phyloP scores from a whole-genome alignment of 2,888 invertebrate species.

The Ormyrus thymus region DNA sequence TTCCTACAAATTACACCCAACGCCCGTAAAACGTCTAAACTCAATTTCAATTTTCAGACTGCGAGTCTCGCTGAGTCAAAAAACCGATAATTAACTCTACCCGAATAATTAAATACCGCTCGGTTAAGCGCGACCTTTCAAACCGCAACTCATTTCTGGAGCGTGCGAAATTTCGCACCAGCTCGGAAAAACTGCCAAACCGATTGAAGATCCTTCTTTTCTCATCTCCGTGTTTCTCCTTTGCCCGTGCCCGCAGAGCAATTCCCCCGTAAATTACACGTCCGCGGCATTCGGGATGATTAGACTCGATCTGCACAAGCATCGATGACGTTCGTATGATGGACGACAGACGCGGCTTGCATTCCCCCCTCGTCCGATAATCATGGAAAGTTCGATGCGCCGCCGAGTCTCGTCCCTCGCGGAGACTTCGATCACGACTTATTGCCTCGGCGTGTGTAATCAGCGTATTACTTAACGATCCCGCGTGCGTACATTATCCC shows the following conservation, averaged over 20 bases:
- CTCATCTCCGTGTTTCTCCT: background rate
- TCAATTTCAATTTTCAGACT: no score
- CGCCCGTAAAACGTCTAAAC: no score
- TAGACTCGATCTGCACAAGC: background rate
- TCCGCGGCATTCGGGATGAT: background rate
- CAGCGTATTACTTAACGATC: slow-evolving; percentile 51
- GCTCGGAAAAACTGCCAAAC: background rate
- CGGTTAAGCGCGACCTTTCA: no score
- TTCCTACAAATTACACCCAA: no score
- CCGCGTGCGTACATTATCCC: slow-evolving; percentile 18
- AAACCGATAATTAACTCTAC: no score
- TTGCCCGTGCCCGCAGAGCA: background rate
- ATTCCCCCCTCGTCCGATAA: slow-evolving; percentile 17
- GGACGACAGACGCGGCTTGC: background rate
- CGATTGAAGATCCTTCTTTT: slow-evolving; percentile 1
- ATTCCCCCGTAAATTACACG: slow-evolving; percentile 29
- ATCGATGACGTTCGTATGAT: slow-evolving; percentile 23
- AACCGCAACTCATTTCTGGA: background rate
- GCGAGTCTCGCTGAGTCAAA: no score
- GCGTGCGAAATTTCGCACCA: slow-evolving; percentile 34
- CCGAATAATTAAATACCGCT: no score
- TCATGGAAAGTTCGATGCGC: slow-evolving; percentile 14
- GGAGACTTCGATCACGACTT: slow-evolving; percentile 14
- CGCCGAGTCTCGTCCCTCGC: no score
- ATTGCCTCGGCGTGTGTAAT: slow-evolving; percentile 5